Evolutionary conservation across 2,797 vertebrate genomes (phyloP).

Genomic region (Sebastes itinus): DNA sequence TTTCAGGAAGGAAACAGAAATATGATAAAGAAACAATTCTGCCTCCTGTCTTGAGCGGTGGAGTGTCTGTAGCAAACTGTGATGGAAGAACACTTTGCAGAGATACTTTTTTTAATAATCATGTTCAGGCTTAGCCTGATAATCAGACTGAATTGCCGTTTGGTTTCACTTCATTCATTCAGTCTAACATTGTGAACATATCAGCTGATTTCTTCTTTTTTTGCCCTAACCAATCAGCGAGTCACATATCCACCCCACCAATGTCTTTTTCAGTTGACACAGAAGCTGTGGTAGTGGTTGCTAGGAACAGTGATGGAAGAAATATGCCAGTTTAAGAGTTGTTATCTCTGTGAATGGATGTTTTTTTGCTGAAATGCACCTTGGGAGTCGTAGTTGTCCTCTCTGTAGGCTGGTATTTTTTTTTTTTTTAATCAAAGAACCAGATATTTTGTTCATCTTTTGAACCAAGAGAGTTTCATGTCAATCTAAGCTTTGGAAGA

Average conservation of each 20-base stretch:
- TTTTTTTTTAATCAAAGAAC: not conserved
- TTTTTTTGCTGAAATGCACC: not conserved
- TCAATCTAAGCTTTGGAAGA: not conserved
- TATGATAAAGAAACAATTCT: too few relatives aligned
- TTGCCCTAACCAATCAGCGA: too few relatives aligned
- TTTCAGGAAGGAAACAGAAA: not conserved
- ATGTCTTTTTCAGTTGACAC: too few relatives aligned
- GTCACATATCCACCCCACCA: not conserved
- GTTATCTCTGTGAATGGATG: not conserved
- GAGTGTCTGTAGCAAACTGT: too few relatives aligned
- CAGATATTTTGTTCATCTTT: not conserved
- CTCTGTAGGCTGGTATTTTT: not conserved
- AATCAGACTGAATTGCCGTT: not conserved
- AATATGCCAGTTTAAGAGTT: not conserved
- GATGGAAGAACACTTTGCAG: too few relatives aligned
- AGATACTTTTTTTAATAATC: not conserved
- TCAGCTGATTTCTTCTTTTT: not conserved
- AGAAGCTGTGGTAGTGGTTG: too few relatives aligned
- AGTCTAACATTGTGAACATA: not conserved
- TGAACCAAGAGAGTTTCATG: not conserved
- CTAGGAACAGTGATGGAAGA: too few relatives aligned
- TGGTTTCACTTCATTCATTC: not conserved
- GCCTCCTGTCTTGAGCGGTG: too few relatives aligned
- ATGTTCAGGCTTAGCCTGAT: not conserved
- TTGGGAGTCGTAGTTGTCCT: not conserved